A percentile compares a stretch with the other conserved stretches of the same genome.
Conservation (phyloP, 2,113 vertebrate species). For the Grus americana region DNA sequence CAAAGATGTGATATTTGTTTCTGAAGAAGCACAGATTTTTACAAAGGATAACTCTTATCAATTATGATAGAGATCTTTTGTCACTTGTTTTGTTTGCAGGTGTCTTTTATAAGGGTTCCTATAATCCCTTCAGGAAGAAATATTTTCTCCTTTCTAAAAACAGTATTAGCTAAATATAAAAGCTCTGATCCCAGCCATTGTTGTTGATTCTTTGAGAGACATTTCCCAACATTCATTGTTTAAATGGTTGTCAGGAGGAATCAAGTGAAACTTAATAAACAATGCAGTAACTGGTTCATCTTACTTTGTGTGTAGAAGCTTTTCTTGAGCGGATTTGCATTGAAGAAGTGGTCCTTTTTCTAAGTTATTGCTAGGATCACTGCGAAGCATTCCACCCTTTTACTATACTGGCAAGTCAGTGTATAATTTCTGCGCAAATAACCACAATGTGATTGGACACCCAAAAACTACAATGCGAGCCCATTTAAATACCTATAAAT, state of each 20-base stretch:
- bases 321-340: constrained; percentile 85
- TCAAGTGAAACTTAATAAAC: constrained; percentile 94
- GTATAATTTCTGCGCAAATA: constrained; percentile 61
- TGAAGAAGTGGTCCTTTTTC: constrained; percentile 76
- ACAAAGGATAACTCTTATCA: constrained; percentile 71
- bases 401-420: constrained; percentile 45
- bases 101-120: constrained; percentile 86
- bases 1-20: constrained; percentile 6
- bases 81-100: constrained; percentile 88
- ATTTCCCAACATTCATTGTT: constrained; percentile 95
- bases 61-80: constrained; percentile 87
- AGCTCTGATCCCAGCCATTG: constrained; percentile 89
- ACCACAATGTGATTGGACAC: neutral
- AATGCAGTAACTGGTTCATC: constrained; percentile 88
- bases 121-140: constrained; percentile 96
- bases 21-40: constrained; percentile 53
- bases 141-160: constrained; percentile 87
- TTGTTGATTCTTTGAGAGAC: constrained; percentile 87
- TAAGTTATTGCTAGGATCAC: constrained; percentile 67
- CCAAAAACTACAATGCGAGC: neutral
- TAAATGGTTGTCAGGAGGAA: constrained; percentile 97
- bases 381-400: constrained; percentile 64
- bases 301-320: constrained; percentile 78
- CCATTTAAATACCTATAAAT: neutral
- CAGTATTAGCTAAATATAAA: constrained; percentile 89